Evolutionary conservation across 2,113 vertebrate genomes (phyloP).

Genomic region (Ovis canadensis): DNA sequence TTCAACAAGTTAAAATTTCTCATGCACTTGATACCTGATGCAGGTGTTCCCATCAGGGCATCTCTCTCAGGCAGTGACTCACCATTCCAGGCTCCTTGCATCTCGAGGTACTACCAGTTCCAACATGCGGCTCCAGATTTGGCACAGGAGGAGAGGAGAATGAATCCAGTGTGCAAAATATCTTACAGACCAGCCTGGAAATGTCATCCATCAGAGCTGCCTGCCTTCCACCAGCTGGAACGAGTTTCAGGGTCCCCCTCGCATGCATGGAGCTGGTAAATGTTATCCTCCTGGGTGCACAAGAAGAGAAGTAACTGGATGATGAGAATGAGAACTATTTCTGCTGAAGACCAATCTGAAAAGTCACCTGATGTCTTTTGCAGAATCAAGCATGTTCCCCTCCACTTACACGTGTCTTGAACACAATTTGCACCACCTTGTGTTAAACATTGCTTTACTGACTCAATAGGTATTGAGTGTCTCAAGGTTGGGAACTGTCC

Average conservation of each 20-base stretch:
- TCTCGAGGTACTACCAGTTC: too few relatives aligned
- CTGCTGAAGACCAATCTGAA: neutral
- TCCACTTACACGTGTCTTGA: neutral
- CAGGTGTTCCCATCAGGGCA: neutral
- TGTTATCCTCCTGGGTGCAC: neutral
- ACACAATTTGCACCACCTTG: neutral
- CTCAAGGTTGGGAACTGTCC: neutral
- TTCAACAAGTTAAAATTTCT: neutral
- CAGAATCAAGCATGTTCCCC: neutral
- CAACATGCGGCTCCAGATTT: neutral
- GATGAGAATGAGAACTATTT: neutral
- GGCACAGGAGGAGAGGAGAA: neutral
- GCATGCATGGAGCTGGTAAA: neutral
- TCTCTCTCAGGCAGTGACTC: neutral
- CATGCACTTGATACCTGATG: fast-evolving
- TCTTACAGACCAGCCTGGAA: neutral
- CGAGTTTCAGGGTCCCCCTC: neutral
- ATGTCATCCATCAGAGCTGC: neutral
- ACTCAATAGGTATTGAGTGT: neutral
- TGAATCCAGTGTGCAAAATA: too few relatives aligned
- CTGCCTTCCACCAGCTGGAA: neutral
- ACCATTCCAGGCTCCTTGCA: neutral
- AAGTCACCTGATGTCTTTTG: neutral
- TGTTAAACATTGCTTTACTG: neutral
- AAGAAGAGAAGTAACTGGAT: neutral